Percentiles rank a stretch among this genome's conserved stretches.
Conservation (phyloP, 2,797 vertebrate species). For the Mormyrus hasselquistii region DNA sequence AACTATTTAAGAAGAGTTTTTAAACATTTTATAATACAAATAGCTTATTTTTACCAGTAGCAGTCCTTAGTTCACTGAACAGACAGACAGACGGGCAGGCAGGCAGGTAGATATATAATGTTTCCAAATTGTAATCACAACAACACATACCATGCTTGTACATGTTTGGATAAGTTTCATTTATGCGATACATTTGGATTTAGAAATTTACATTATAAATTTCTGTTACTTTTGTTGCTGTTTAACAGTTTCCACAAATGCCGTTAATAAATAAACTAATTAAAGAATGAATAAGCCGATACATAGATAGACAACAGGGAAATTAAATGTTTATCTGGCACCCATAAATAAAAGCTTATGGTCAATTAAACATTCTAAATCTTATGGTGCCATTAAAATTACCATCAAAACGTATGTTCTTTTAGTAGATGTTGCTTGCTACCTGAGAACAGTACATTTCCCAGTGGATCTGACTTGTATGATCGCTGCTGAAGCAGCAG, state of each 20-base stretch:
- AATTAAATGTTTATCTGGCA: background rate
- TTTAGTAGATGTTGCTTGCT: conserved; percentile 26
- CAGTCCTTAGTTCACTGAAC: background rate
- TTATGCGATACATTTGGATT: background rate
- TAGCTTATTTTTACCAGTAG: background rate
- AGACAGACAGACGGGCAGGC: background rate
- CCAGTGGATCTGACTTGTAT: background rate
- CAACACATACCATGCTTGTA: background rate
- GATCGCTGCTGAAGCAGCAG: background rate
- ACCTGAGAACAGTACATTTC: background rate
- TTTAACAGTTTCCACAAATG: background rate
- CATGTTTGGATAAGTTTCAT: background rate
- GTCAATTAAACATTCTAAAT: background rate
- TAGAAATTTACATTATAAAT: background rate
- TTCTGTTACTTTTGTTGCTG: background rate
- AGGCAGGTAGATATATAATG: background rate
- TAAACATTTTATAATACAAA: background rate
- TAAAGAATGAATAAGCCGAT: background rate
- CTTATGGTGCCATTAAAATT: conserved; percentile 16
- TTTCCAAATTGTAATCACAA: background rate
- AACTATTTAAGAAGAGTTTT: background rate
- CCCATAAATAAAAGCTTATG: background rate
- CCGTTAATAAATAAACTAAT: background rate
- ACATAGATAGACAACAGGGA: background rate
- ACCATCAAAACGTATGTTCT: conserved; percentile 32